A percentile compares a stretch with the other conserved stretches of the same genome.
phyloP scores from a whole-genome alignment of 2,113 vertebrate genomes.

The Cryptomyrus ogoouensis region DNA sequence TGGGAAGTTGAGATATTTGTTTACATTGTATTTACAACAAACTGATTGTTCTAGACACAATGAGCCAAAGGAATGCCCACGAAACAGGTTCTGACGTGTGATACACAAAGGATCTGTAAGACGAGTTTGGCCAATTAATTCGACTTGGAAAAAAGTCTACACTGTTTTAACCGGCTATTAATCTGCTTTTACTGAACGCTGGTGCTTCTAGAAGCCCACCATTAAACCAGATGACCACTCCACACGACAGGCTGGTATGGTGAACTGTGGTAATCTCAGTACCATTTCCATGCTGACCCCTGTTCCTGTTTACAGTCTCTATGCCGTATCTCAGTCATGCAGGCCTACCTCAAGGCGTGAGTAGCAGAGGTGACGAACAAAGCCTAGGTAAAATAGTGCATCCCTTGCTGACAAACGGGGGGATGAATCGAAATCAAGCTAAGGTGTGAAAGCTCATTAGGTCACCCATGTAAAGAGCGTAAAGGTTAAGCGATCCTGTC shows the following conservation, averaged over 20 bases:
- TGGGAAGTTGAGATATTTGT: neutral
- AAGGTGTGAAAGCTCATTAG: neutral
- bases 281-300: conserved; percentile 12
- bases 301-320: conserved; percentile 25
- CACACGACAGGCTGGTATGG: conserved; percentile 11
- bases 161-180: neutral
- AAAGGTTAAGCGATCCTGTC: neutral
- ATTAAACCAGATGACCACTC: neutral
- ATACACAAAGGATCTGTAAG: neutral
- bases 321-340: neutral
- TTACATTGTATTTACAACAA: neutral
- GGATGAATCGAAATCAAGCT: neutral
- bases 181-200: neutral
- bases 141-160: neutral
- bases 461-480: neutral
- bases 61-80: neutral
- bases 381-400: neutral
- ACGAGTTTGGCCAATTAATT: neutral
- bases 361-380: neutral
- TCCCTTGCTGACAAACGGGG: neutral
- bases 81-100: neutral
- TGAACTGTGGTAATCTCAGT: conserved; percentile 24
- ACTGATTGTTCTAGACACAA: neutral
- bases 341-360: neutral
- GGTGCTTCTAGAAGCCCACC: neutral